Base-by-base conservation (phyloP, 2,113 vertebrate genomes). In the Tenebrosternarchus preto region DNA sequence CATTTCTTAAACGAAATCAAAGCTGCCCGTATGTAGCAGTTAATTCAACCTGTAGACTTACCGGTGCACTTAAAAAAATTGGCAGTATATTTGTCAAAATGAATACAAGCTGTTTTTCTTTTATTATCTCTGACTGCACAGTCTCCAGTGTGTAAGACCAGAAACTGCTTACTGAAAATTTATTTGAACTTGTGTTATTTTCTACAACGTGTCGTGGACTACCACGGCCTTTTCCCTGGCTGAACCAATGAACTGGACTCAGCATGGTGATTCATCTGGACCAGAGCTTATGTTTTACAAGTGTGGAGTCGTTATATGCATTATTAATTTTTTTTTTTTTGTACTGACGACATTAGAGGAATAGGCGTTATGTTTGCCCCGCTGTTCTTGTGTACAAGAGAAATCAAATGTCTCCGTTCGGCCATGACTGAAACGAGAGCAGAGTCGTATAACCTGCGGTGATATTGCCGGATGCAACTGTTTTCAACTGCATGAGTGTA, bases 11-110 rank as follows among this genome's bases (percentile, higher is more conserved):
- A 31, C 39, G 2, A 53, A 36, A 29, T 53, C 8, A 53, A 39
- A 63, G 15, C 20, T 71, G 24, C 31, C 60, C 53, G 8, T 83
- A 66, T 79, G 64, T 79, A 70, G 29, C 31, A 70, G n/a, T 22
- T 43, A 71, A 70, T 33, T 69, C 20, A 77, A 27, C 50, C 56
- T 69, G 31, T 56, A 36, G 39, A 39, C 59, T 68, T 68, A 39
- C 9, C 20, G 36, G 20, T 20, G 31, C 63, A 39, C 22, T 43
- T 60, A 27, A 70, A 78, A 43, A 24, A 9, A 69, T 46, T 2
- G 43, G 12, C 43, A 50, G 43, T 50, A 50, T 50, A 50, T 57
- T 77, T n/a, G 22, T 31, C 53, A 20, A 60, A 69, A 70, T 8
- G 11, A 50, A 12, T 12, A n/a, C n/a, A 2, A 50, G 5, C 15